Evolutionary conservation across 2,888 invertebrate genomes (phyloP), one percentile per base, ranked within the genome.

Genomic region (Dastarcus helophoroides): DNA sequence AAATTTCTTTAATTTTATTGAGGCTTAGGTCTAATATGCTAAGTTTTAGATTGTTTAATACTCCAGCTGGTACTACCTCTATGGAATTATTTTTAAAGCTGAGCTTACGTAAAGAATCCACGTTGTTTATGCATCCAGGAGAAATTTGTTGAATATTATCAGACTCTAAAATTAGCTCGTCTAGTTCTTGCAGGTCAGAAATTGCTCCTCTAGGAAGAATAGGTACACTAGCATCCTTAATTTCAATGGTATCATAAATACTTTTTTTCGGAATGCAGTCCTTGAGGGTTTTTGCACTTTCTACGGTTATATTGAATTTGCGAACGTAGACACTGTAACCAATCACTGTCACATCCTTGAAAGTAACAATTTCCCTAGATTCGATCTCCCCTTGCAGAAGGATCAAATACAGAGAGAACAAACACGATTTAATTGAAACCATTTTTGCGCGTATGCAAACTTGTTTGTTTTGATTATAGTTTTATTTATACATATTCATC

Each of bases 321-420:
- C 44, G 38, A 1, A 40, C 43, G 26, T 36, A 48, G 10, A 48
- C 34, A 32, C 41, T 45, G 16, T 43, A 50, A 8, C 45, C 47
- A 10, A 37, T 33, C 26, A 50, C 38, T 3, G 43, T 42, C 3
- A 50, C 50, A 42, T 51, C 43, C 35, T 46, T 41, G 19, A 51
- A 51, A n/a, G 48, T 46, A 8, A 44, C 34, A 14, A 23, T 15
- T 22, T 34, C 26, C n/a, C n/a, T n/a, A n/a, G n/a, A n/a, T n/a
- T n/a, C n/a, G n/a, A n/a, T n/a, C n/a, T n/a, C n/a, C n/a, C n/a
- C n/a, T n/a, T n/a, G n/a, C n/a, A n/a, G n/a, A n/a, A n/a, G n/a
- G n/a, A n/a, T n/a, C n/a, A n/a, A n/a, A n/a, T n/a, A n/a, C n/a
- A n/a, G n/a, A n/a, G n/a, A n/a, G n/a, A n/a, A n/a, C n/a, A n/a